Evolutionary conservation across 64 coral and sea anemone species (phyloP).

Genomic region (Cladopsammia gracilis): DNA sequence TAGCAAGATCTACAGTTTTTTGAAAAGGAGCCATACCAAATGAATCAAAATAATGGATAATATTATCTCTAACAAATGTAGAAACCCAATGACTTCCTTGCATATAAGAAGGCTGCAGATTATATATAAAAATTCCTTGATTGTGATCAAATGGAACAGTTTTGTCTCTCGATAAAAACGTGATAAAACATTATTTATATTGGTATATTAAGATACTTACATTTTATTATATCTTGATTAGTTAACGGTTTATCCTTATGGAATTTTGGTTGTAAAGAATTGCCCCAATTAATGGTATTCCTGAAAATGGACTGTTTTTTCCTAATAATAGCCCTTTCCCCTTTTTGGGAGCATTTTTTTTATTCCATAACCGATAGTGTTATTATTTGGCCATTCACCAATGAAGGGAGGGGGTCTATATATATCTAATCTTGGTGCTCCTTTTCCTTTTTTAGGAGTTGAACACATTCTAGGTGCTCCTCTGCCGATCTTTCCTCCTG

Average conservation of each 20-base stretch:
- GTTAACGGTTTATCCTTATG: neutral
- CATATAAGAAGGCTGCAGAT: neutral
- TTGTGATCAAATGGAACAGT: neutral
- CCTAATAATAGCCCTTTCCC: conserved; percentile 18
- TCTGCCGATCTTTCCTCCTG: no score
- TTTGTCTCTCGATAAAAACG: no score
- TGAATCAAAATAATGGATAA: neutral
- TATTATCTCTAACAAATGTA: neutral
- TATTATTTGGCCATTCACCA: no score
- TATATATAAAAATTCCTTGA: neutral
- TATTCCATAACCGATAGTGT: neutral
- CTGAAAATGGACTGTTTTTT: neutral
- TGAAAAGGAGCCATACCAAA: neutral
- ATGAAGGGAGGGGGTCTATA: neutral
- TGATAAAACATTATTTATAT: no score
- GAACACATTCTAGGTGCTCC: no score
- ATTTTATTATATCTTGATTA: neutral
- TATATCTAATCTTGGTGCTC: no score
- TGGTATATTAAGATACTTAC: neutral
- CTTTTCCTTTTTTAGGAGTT: neutral
- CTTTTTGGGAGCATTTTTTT: neutral
- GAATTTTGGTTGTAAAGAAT: neutral
- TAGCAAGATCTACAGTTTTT: neutral
- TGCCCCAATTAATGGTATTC: neutral
- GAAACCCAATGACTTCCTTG: neutral